Base-by-base conservation (phyloP, 1,140 invertebrate species). In the Meteorus sp. region DNA sequence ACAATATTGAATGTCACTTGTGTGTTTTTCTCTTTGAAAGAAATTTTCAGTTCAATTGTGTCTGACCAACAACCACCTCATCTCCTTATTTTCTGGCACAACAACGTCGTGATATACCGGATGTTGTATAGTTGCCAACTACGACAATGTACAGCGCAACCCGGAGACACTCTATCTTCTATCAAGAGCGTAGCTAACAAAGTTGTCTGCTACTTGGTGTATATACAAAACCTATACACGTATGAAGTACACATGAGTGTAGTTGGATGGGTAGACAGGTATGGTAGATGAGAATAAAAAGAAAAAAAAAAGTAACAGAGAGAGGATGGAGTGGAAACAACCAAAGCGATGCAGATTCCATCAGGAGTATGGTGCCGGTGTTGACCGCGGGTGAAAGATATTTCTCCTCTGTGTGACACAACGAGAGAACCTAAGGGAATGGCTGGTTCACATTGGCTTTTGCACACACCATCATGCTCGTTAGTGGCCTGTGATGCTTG, bases 151-250 rank as follows among this genome's bases (percentile, higher is more conserved):
- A 20, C n/a, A 45, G 19, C 17, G 43, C n/a, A 31, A 52, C 17
- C 13, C 23, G 17, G 31, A 35, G 11, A 11, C 47, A 17, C 47
- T 54, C 61, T 68, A 62, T 61, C 67, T 66, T 56, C 60, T 66
- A 63, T 62, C 62, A n/a, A n/a, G 57, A 48, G 25, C 51, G 43
- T 60, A 43, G 56, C 66, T 73, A 74, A 75, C 73, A 73, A 68
- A 76, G 71, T 73, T 69, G 66, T 76, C 73, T 67, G 66, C 48
- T 59, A n/a, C n/a, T n/a, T n/a, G n/a, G 19, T 15, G 11, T 48
- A 22, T 15, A 48, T 48, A 47, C 27, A 23, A 15, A 23, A 6
- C 31, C 41, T 44, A n/a, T n/a, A n/a, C n/a, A n/a, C n/a, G n/a
- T n/a, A n/a, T n/a, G n/a, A n/a, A n/a, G n/a, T n/a, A n/a, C n/a